These are phyloP conservation scores for Melitaea cinxia DNA, from an alignment of 1,140 invertebrate genomes.

Conservation along the genomic window DNA sequence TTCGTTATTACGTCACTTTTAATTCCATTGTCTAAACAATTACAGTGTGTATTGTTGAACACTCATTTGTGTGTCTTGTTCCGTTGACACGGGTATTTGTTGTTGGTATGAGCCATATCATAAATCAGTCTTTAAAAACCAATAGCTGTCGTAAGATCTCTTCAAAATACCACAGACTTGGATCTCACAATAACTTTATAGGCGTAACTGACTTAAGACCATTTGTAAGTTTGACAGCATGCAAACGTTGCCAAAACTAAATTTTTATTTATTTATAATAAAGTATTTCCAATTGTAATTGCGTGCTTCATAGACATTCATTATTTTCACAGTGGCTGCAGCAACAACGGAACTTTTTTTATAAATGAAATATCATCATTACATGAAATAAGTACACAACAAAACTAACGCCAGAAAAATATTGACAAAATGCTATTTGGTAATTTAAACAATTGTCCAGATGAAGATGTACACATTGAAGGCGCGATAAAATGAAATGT, in stretches of 20 bases:
- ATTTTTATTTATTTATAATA: neutral
- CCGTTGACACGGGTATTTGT: slow-evolving; percentile 73
- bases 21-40: slow-evolving; percentile 76
- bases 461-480: slow-evolving; percentile 2
- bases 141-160: slow-evolving; percentile 27
- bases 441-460: slow-evolving; percentile 12
- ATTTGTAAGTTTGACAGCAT: too few relatives aligned
- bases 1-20: slow-evolving; percentile 33
- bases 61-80: slow-evolving; percentile 77
- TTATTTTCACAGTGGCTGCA: neutral
- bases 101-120: slow-evolving; percentile 70
- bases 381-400: neutral
- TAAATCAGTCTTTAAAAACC: slow-evolving; percentile 66
- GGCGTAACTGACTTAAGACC: neutral
- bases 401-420: neutral
- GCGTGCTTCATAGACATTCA: slow-evolving; percentile 54
- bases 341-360: neutral
- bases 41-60: slow-evolving; percentile 70
- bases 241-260: too few relatives aligned
- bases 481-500: slow-evolving; percentile 11
- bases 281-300: slow-evolving; percentile 51
- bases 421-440: slow-evolving; percentile 3
- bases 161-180: neutral
- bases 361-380: neutral
- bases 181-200: neutral